Percentiles rank a stretch among this genome's conserved stretches.
These are phyloP conservation scores for Sebastes kiyomatsui DNA, from an alignment of 2,797 vertebrate genomes.

Conservation along the genomic window DNA sequence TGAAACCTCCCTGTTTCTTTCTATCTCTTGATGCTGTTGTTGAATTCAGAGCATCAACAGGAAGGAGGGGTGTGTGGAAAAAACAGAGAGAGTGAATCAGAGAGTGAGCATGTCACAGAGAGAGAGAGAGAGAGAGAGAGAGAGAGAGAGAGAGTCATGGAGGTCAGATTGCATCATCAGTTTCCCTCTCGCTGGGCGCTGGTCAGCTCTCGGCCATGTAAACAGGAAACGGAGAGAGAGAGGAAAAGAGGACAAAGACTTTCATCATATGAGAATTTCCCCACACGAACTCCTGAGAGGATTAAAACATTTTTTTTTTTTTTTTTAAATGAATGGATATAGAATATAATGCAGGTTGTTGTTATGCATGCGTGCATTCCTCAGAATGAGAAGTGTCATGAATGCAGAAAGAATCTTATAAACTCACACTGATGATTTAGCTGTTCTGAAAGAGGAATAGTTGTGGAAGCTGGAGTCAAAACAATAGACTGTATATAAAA, in stretches of 20 bases:
- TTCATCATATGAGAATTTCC: conserved; percentile 24
- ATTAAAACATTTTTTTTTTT: background rate
- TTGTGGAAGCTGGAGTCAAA: background rate
- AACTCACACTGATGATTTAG: background rate
- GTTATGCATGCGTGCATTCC: background rate
- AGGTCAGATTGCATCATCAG: conserved; percentile 47
- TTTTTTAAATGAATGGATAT: background rate
- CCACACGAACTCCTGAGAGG: background rate
- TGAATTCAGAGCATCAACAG: background rate
- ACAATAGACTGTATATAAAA: background rate
- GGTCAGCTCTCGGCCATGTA: conserved; percentile 23
- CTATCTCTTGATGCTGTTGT: background rate
- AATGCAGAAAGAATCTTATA: background rate
- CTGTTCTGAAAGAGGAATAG: background rate
- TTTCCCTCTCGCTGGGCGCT: background rate
- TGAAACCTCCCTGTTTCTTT: background rate
- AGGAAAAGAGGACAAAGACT: background rate
- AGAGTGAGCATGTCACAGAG: background rate
- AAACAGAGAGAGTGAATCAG: background rate
- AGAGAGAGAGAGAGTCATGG: conserved; percentile 1
- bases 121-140: background rate
- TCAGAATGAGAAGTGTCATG: background rate
- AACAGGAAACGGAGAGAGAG: conserved; percentile 34
- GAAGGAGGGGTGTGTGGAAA: background rate
- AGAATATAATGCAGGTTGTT: background rate